phyloP scores from a whole-genome alignment of 2,113 vertebrate species.

The Lasiurus cinereus region DNA sequence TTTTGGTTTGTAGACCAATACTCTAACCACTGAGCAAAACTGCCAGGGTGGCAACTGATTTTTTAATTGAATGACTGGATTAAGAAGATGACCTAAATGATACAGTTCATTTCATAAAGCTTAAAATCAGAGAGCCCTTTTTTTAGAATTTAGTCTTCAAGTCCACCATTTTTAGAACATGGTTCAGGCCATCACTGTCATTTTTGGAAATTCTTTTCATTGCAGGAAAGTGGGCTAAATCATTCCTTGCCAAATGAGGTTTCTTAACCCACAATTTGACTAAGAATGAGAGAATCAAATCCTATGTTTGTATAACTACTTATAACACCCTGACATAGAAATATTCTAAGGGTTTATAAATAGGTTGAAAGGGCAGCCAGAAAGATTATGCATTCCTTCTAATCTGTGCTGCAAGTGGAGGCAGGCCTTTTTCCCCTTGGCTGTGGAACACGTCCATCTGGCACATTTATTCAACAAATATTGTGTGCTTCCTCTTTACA shows the following conservation, averaged over 20 bases:
- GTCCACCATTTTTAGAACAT: constrained; percentile 1
- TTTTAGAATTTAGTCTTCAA: constrained; percentile 50
- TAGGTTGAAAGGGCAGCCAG: constrained; percentile 48
- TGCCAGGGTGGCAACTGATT: not conserved
- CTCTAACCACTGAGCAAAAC: not conserved
- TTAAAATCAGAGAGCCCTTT: not conserved
- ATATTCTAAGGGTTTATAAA: constrained; percentile 33
- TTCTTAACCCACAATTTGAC: constrained; percentile 55
- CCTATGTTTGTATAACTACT: constrained; percentile 49
- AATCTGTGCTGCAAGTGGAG: not conserved
- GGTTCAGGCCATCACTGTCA: not conserved
- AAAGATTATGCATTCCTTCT: not conserved
- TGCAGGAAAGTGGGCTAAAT: constrained; percentile 8
- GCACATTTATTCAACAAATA: not conserved
- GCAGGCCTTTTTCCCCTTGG: not conserved
- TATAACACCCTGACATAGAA: constrained; percentile 26
- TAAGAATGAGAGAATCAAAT: constrained; percentile 62
- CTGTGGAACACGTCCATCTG: not conserved
- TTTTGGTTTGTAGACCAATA: not conserved
- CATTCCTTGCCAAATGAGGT: constrained; percentile 52
- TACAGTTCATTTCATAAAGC: constrained; percentile 25
- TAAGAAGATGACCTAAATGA: not conserved
- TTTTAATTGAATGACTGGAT: not conserved
- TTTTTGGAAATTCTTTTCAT: constrained; percentile 59
- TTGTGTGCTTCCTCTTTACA: not conserved